Conservation (phyloP, 2,888 invertebrate genomes). For the Andrena fulva region DNA sequence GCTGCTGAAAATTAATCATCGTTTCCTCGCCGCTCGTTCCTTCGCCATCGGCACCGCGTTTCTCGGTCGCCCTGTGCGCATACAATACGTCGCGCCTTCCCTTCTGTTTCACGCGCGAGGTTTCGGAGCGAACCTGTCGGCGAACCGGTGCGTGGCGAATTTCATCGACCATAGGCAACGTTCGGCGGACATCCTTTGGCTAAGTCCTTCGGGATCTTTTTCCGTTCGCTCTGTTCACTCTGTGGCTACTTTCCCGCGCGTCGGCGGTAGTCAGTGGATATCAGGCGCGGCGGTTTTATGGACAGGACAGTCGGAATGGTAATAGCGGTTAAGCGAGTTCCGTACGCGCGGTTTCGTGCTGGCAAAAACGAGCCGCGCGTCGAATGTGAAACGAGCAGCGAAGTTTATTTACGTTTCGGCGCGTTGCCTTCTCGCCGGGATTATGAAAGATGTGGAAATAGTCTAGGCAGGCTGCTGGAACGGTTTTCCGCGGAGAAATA, state of each 20-base stretch:
- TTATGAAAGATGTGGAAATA: constrained; percentile 45
- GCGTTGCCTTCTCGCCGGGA: constrained; percentile 21
- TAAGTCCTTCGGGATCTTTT: neutral
- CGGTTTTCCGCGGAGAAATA: constrained; percentile 8
- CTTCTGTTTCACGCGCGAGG: neutral
- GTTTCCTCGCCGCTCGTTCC: constrained; percentile 15
- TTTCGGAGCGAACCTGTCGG: neutral
- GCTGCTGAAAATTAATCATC: constrained; percentile 49
- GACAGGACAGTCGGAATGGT: constrained; percentile 64
- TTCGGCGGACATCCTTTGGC: neutral
- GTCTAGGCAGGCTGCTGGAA: neutral
- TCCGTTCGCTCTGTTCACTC: neutral
- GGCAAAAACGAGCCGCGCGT: constrained; percentile 62
- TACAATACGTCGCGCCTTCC: neutral
- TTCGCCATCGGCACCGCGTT: constrained; percentile 36
- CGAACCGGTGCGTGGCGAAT: neutral
- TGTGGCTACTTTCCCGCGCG: constrained; percentile 28
- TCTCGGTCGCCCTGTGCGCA: neutral
- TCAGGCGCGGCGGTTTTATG: constrained; percentile 38
- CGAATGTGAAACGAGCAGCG: constrained; percentile 58
- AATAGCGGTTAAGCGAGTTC: constrained; percentile 68
- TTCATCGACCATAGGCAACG: neutral
- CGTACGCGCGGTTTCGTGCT: constrained; percentile 46
- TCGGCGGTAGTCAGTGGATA: constrained; percentile 33
- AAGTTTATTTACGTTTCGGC: constrained; percentile 51